phyloP scores from a whole-genome alignment of 2,797 vertebrate species.

The Xiphorhynchus erythropygius region DNA sequence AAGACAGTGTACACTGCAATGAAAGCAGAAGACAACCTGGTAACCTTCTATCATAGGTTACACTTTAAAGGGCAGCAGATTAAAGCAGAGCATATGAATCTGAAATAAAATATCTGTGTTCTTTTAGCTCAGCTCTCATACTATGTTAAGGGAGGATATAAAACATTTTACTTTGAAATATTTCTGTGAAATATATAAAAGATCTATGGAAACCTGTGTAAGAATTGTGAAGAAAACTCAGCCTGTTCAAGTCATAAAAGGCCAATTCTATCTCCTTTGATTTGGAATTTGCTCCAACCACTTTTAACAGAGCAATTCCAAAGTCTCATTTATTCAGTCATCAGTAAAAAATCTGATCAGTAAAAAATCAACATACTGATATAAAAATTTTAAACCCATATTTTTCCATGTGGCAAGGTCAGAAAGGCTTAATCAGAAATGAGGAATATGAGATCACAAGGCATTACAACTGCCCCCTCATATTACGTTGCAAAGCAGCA shows the following conservation, averaged over 20 bases:
- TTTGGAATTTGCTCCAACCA: background rate
- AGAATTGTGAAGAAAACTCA: slow-evolving; percentile 35
- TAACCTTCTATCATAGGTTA: slow-evolving; percentile 21
- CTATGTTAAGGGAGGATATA: background rate
- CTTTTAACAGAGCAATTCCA: background rate
- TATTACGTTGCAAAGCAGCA: background rate
- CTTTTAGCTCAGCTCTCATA: slow-evolving; percentile 21
- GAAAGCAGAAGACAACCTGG: slow-evolving; percentile 19
- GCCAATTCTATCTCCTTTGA: background rate
- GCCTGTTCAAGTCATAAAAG: slow-evolving; percentile 9
- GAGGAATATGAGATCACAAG: background rate
- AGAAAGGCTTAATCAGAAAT: slow-evolving; percentile 11
- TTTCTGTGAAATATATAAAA: slow-evolving; percentile 44
- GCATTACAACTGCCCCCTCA: background rate
- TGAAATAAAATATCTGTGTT: slow-evolving; percentile 33
- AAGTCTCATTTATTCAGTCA: slow-evolving; percentile 2
- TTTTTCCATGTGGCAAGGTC: background rate
- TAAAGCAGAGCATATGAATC: slow-evolving; percentile 17
- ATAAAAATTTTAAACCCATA: background rate
- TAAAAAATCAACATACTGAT: background rate
- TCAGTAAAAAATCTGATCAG: background rate
- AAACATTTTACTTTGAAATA: slow-evolving; percentile 48
- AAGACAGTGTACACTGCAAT: background rate
- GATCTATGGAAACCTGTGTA: background rate
- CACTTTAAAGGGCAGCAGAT: slow-evolving; percentile 42